Percentiles rank a stretch among this genome's conserved stretches.
Conservation (phyloP, 2,113 vertebrate species). For the Caranx ignobilis region DNA sequence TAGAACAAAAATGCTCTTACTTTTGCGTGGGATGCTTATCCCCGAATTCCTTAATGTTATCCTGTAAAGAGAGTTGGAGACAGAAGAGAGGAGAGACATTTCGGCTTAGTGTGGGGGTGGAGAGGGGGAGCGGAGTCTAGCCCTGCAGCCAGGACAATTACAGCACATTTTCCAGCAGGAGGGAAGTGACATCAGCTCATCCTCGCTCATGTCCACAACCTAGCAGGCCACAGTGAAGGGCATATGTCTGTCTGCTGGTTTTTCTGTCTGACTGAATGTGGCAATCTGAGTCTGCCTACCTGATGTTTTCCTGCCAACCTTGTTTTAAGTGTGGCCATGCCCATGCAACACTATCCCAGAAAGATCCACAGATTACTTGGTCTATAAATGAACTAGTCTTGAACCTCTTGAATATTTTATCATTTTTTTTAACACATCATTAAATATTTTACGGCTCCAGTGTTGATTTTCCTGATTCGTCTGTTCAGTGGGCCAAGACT, state of each 20-base stretch:
- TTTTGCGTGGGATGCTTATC: constrained; percentile 94
- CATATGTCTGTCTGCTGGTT: constrained; percentile 64
- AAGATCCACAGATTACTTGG: constrained; percentile 5
- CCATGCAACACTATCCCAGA: constrained; percentile 20
- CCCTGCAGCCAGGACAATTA: constrained; percentile 82
- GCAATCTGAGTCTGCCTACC: constrained; percentile 39
- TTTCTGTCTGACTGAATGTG: constrained; percentile 59
- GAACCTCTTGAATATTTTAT: neutral
- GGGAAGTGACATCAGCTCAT: constrained; percentile 86
- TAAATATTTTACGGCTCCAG: neutral
- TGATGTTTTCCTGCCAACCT: constrained; percentile 50
- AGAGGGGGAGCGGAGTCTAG: constrained; percentile 72
- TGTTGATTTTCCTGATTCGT: neutral
- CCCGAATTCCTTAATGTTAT: constrained; percentile 96
- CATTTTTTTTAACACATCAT: neutral
- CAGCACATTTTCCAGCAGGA: constrained; percentile 84
- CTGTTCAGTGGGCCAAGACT: neutral
- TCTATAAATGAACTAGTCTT: constrained; percentile 10
- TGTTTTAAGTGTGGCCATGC: constrained; percentile 26
- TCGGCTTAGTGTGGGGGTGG: constrained; percentile 64
- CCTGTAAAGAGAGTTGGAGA: constrained; percentile 84
- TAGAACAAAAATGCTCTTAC: constrained; percentile 85
- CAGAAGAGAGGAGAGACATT: constrained; percentile 71
- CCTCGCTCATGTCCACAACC: constrained; percentile 76
- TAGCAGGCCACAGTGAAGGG: constrained; percentile 75